Conservation (phyloP, 1,140 invertebrate species). For the Pseudobourletiella spinata region DNA sequence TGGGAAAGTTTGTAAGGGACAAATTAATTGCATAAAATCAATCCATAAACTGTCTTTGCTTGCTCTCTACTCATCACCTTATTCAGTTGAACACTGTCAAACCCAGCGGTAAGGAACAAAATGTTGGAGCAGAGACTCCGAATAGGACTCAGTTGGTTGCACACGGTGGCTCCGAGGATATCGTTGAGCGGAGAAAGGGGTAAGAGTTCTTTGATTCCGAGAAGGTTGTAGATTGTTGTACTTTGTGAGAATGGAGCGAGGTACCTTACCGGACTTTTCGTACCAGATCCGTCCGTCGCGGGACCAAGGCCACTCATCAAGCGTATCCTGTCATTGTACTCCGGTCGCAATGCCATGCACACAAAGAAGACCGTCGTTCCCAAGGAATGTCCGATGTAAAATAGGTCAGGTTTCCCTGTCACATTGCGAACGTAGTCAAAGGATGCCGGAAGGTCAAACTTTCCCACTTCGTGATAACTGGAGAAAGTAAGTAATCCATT, state of each 20-base stretch:
- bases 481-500: too few relatives aligned
- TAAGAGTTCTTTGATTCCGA: too few relatives aligned
- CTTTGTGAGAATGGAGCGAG: slow-evolving; percentile 39
- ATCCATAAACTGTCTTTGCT: too few relatives aligned
- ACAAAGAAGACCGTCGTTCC: slow-evolving; percentile 56
- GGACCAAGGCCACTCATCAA: slow-evolving; percentile 58
- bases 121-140: slow-evolving; percentile 38
- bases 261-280: slow-evolving; percentile 39
- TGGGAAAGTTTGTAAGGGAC: too few relatives aligned
- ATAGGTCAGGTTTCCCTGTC: too few relatives aligned
- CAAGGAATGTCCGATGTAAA: too few relatives aligned
- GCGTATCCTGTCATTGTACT: slow-evolving; percentile 56
- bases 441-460: slow-evolving; percentile 41
- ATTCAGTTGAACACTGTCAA: slow-evolving; percentile 43
- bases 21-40: too few relatives aligned
- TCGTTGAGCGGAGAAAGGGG: too few relatives aligned
- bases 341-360: slow-evolving; percentile 49
- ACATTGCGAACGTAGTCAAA: slow-evolving; percentile 41
- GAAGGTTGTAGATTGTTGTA: too few relatives aligned
- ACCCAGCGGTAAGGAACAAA: slow-evolving; percentile 38
- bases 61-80: too few relatives aligned
- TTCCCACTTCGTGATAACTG: slow-evolving; percentile 31
- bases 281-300: slow-evolving; percentile 53
- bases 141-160: too few relatives aligned
- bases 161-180: too few relatives aligned